Percentiles rank a stretch among this genome's conserved stretches.
Conservation (phyloP, 92 coral and sea anemone species). For the Montipora capitata region DNA sequence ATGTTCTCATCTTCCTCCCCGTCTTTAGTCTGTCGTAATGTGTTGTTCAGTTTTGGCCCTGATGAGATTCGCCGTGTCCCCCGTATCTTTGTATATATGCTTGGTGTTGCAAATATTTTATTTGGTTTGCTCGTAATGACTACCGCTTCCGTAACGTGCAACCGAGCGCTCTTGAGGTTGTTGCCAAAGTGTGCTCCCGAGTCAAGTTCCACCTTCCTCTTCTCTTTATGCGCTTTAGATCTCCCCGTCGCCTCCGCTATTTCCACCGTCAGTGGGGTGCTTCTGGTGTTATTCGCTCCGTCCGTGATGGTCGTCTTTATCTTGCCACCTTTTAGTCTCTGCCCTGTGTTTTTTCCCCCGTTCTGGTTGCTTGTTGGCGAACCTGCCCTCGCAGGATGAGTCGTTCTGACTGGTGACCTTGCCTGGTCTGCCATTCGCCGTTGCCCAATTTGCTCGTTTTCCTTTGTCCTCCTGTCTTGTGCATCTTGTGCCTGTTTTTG, state of each 20-base stretch:
- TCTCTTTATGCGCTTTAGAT: not conserved
- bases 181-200: not conserved
- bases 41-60: not conserved
- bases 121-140: conserved; percentile 43
- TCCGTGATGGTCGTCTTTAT: not conserved
- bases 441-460: not conserved
- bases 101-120: not conserved
- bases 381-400: not conserved
- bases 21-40: not conserved
- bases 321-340: not conserved
- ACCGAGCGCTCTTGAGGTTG: conserved; percentile 21
- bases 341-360: not conserved
- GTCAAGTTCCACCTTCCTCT: conserved; percentile 5
- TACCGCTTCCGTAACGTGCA: conserved; percentile 29
- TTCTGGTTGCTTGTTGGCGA: not conserved
- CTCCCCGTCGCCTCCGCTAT: not conserved
- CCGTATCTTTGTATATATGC: conserved; percentile 7
- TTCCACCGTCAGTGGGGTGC: conserved; percentile 44
- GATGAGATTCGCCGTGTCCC: conserved; percentile 9
- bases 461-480: not conserved
- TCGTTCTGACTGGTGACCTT: not conserved
- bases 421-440: not conserved
- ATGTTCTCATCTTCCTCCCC: not conserved
- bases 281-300: not conserved
- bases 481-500: not conserved